Percentiles rank a stretch among this genome's conserved stretches.
Evolutionary conservation across 2,888 invertebrate species (phyloP).

Genomic region (Tyria jacobaeae): DNA sequence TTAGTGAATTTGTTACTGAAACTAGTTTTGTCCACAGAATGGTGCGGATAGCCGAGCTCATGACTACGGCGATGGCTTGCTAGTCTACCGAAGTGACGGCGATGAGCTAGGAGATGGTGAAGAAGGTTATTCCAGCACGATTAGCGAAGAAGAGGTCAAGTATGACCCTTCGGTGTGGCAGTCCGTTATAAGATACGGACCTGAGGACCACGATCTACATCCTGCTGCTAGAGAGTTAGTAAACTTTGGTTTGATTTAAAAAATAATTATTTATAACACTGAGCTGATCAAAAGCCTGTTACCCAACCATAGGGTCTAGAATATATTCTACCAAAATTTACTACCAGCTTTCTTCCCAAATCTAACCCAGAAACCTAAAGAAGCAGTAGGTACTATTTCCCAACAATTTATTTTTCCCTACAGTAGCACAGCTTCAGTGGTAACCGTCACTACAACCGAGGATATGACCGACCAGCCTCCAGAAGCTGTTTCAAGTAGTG

Average conservation of each 20-base stretch:
- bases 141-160: slow-evolving; percentile 91
- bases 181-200: slow-evolving; percentile 88
- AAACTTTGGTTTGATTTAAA: not conserved
- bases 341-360: too few species aligned
- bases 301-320: too few species aligned
- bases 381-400: not conserved
- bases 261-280: too few species aligned
- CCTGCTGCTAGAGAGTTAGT: slow-evolving; percentile 86
- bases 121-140: slow-evolving; percentile 91
- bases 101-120: slow-evolving; percentile 73
- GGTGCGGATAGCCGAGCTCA: slow-evolving; percentile 65
- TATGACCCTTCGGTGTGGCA: slow-evolving; percentile 90
- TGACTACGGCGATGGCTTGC: slow-evolving; percentile 86
- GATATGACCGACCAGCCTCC: slow-evolving; percentile 45
- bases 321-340: too few species aligned
- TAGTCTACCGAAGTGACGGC: slow-evolving; percentile 82
- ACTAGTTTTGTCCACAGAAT: slow-evolving; percentile 50
- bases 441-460: slow-evolving; percentile 52
- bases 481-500: slow-evolving; percentile 48
- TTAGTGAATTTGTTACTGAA: too few species aligned
- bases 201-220: slow-evolving; percentile 81
- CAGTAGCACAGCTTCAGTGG: slow-evolving; percentile 68
- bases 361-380: not conserved
- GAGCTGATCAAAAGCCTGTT: too few species aligned
- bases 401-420: not conserved